Percentiles rank a stretch among this genome's conserved stretches.
phyloP scores from a whole-genome alignment of 1,140 invertebrate genomes.

The Parapsyche elsis region DNA sequence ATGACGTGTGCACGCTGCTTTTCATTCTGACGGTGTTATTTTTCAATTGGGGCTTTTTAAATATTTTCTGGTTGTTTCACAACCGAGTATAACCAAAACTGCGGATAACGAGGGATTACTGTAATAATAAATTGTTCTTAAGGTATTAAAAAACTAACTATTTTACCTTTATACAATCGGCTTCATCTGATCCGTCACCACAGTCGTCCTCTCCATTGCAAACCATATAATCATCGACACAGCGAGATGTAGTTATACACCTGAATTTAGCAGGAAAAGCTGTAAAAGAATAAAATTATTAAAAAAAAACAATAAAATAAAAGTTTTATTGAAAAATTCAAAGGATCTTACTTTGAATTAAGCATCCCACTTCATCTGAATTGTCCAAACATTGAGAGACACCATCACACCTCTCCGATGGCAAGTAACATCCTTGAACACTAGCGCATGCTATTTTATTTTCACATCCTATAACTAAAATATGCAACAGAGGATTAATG shows the following conservation, averaged over 20 bases:
- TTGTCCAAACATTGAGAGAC: slow-evolving; percentile 47
- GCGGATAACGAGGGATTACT: no score
- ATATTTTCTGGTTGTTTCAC: no score
- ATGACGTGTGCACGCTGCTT: no score
- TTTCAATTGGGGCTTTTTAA: no score
- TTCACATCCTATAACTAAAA: slow-evolving; percentile 49
- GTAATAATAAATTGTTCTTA: no score
- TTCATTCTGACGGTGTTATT: no score
- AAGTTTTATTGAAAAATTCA: neutral
- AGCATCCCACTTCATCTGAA: slow-evolving; percentile 51
- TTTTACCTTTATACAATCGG: slow-evolving; percentile 45
- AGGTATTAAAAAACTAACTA: slow-evolving; percentile 6
- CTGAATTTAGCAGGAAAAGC: slow-evolving; percentile 45
- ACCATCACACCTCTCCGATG: slow-evolving; percentile 48
- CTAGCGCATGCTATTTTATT: slow-evolving; percentile 50
- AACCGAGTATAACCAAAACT: no score
- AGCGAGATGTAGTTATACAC: slow-evolving; percentile 36
- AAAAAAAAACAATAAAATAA: neutral
- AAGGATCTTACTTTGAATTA: slow-evolving; percentile 24
- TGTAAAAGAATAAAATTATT: slow-evolving; percentile 22
- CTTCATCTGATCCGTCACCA: slow-evolving; percentile 52
- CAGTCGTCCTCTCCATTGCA: slow-evolving; percentile 53
- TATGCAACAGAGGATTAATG: no score
- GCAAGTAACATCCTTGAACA: slow-evolving; percentile 49
- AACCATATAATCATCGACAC: slow-evolving; percentile 46